Evolutionary conservation across 1,140 invertebrate genomes (phyloP).

Genomic region (Gryon sp.): DNA sequence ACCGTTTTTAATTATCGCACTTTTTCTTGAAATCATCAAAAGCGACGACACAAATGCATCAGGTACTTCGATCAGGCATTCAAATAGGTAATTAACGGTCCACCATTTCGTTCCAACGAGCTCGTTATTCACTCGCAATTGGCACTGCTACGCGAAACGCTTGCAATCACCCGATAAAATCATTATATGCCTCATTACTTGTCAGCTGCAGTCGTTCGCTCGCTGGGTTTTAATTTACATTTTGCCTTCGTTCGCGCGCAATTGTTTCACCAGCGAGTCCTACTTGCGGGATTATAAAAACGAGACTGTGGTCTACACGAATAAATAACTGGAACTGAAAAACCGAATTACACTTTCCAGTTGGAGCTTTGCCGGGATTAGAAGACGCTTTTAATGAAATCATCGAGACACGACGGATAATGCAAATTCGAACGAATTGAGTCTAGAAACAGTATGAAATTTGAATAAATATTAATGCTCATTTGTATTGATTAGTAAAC

Average conservation of each 20-base stretch:
- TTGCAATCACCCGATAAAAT: constrained; percentile 73
- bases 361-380: constrained; percentile 18
- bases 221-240: constrained; percentile 71
- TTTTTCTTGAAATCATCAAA: constrained; percentile 48
- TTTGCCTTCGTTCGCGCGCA: constrained; percentile 41
- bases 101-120: constrained; percentile 68
- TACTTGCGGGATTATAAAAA: constrained; percentile 50
- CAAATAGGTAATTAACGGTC: constrained; percentile 72
- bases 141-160: constrained; percentile 70
- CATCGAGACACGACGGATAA: constrained; percentile 30
- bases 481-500: too few relatives aligned
- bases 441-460: too few relatives aligned
- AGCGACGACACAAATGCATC: constrained; percentile 59
- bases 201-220: constrained; percentile 69
- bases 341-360: constrained; percentile 30
- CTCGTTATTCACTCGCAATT: constrained; percentile 73
- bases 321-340: constrained; percentile 54
- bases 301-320: constrained; percentile 24
- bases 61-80: constrained; percentile 63
- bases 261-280: constrained; percentile 43
- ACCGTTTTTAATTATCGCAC: constrained; percentile 38
- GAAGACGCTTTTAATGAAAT: constrained; percentile 32
- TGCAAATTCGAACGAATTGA: constrained; percentile 15
- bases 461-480: too few relatives aligned
- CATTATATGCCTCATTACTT: constrained; percentile 75